phyloP scores from a whole-genome alignment of 2,888 invertebrate species.

The Eupeodes latifasciatus region DNA sequence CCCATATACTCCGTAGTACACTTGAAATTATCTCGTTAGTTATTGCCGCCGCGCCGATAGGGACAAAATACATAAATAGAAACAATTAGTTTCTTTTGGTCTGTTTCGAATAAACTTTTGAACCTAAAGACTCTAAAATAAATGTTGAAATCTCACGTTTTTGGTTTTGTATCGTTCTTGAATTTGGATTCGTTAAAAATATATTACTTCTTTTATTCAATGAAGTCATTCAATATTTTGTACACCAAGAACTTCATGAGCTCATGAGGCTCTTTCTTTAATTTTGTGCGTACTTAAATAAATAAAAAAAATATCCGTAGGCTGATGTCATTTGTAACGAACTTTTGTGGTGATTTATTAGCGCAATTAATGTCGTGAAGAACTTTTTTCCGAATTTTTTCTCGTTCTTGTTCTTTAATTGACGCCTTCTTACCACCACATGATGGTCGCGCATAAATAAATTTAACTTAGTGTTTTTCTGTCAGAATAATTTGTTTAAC shows the following conservation, averaged over 20 bases:
- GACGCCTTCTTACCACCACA: conserved; percentile 52
- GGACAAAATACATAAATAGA: conserved; percentile 9
- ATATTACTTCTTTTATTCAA: background rate
- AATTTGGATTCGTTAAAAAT: background rate
- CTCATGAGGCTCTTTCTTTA: background rate
- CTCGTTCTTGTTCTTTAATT: conserved; percentile 33
- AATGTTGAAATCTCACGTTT: background rate
- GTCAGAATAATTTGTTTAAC: conserved; percentile 74
- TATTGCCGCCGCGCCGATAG: conserved; percentile 5
- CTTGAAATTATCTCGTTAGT: conserved; percentile 35
- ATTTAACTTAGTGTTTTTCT: conserved; percentile 65
- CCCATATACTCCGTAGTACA: conserved; percentile 6
- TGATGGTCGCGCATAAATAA: conserved; percentile 58
- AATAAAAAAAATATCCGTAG: background rate
- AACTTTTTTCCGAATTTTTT: conserved; percentile 18
- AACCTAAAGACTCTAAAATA: background rate
- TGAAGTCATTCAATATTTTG: conserved; percentile 10
- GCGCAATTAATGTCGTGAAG: conserved; percentile 32
- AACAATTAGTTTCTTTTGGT: conserved; percentile 2
- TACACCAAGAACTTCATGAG: background rate
- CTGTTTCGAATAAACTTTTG: background rate
- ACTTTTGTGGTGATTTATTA: conserved; percentile 65
- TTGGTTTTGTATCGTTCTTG: background rate
- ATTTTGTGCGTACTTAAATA: background rate
- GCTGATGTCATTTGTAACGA: conserved; percentile 72